phyloP scores from a whole-genome alignment of 2,888 invertebrate species.

The Melieria crassipennis region DNA sequence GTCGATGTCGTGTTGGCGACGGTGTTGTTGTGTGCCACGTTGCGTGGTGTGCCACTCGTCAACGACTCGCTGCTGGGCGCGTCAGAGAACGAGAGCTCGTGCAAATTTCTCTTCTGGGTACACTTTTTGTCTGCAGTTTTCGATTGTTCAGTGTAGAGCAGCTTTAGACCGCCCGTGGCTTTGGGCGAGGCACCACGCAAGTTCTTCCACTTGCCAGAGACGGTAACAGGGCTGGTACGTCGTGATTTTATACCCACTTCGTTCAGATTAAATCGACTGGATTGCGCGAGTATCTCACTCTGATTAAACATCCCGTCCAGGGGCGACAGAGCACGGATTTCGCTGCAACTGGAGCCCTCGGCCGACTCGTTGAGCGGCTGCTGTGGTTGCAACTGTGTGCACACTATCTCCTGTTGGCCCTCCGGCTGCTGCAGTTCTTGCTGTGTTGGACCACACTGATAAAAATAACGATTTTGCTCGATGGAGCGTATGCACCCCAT shows the following conservation, averaged over 20 bases:
- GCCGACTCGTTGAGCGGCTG: conserved; percentile 13
- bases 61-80: conserved; percentile 50
- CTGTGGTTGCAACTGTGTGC: neutral
- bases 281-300: conserved; percentile 65
- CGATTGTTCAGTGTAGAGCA: no score
- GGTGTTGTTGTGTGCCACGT: neutral
- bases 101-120: conserved; percentile 48
- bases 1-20: neutral
- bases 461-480: conserved; percentile 64
- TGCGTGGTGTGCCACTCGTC: conserved; percentile 23
- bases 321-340: conserved; percentile 52
- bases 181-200: conserved; percentile 18
- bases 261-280: conserved; percentile 64
- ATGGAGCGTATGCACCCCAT: conserved; percentile 61
- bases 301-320: conserved; percentile 59
- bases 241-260: conserved; percentile 54
- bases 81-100: conserved; percentile 53
- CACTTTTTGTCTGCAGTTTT: neutral
- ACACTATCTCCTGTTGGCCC: neutral
- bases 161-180: no score
- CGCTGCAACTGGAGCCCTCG: conserved; percentile 45
- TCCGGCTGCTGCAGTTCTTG: conserved; percentile 29
- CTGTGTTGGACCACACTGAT: conserved; percentile 41
- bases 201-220: conserved; percentile 21
- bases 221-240: conserved; percentile 43